phyloP scores from a whole-genome alignment of 2,113 vertebrate genomes.

The Neotoma lepida region DNA sequence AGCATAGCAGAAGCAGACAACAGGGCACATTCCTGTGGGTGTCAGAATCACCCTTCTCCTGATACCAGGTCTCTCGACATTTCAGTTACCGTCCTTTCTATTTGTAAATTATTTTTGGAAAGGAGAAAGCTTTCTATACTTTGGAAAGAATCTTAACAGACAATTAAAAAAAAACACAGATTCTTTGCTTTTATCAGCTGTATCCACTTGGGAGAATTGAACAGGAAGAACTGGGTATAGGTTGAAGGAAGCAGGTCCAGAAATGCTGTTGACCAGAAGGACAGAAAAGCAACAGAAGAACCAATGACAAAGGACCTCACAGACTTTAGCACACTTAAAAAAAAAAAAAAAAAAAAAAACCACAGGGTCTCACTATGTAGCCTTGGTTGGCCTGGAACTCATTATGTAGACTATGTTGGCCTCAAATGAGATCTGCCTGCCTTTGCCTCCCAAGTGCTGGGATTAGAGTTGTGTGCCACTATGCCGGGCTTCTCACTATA shows the following conservation, averaged over 20 bases:
- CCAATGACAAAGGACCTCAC: too few relatives aligned
- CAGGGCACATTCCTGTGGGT: background rate
- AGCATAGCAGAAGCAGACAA: fast-evolving
- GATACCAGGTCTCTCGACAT: background rate
- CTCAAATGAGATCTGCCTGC: background rate
- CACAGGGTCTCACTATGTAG: background rate
- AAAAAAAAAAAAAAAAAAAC: too few relatives aligned
- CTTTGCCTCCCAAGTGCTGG: background rate
- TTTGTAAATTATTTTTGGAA: background rate
- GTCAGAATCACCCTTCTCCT: background rate
- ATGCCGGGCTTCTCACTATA: background rate
- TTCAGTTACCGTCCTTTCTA: background rate
- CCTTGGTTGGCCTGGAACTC: background rate
- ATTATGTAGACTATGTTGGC: background rate
- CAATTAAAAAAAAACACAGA: background rate
- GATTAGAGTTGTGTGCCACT: background rate
- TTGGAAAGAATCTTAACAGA: background rate
- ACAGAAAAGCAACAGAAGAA: too few relatives aligned
- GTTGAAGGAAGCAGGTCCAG: background rate
- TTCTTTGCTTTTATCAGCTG: background rate
- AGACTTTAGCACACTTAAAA: background rate
- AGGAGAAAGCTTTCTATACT: background rate
- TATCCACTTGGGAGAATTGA: fast-evolving
- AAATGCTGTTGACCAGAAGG: background rate
- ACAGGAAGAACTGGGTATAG: background rate